Base-by-base conservation (phyloP, 2,113 vertebrate genomes). In the Calidris pygmaea region DNA sequence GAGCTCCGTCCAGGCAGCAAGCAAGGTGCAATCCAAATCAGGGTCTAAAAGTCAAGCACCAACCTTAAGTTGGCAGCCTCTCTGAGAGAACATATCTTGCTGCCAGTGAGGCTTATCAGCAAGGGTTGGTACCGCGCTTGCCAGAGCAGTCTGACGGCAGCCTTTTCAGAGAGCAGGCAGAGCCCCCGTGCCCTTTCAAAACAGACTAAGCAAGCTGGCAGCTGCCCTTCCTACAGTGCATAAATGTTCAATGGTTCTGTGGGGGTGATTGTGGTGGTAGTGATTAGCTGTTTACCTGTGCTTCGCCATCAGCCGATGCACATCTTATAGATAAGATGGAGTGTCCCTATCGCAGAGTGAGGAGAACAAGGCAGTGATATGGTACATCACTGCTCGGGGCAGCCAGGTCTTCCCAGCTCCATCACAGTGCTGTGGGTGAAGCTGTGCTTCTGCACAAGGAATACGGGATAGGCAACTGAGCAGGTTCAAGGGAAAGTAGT, bases 91-190 rank as follows among this genome's bases (percentile, higher is more conserved):
- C 14, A 0, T 7, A 5, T 29, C 66, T 73, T 29, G 29, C 71
- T 12, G 1, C 12, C 63, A 39, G 55, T 37, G 14, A 58, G 45
- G 53, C 2, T 41, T 1, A 62, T 34, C 79, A 27, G 50, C 71
- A 3, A 43, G 35, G 18, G 1, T 3, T 13, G 67, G 37, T 35
- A 17, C 21, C 4, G 0, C 1, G 2, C n/a, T 14, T 71, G 56
- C 60, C 63, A 17, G 62, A 68, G 41, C 74, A 18, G 37, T 13
- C 0, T 3, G 48, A 27, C 21, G 41, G 66, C 6, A 34, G 77
- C 78, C 26, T 4, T 4, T 3, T 17, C 76, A 29, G 70, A 30
- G 17, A 27, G 29, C 6, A 7, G 50, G 50, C 43, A 6, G 59
- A 83, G 63, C 62, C 41, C 60, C 5, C 21, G 6, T n/a, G 52